phyloP scores from a whole-genome alignment of 2,888 invertebrate genomes.

The Parnassius orleans region DNA sequence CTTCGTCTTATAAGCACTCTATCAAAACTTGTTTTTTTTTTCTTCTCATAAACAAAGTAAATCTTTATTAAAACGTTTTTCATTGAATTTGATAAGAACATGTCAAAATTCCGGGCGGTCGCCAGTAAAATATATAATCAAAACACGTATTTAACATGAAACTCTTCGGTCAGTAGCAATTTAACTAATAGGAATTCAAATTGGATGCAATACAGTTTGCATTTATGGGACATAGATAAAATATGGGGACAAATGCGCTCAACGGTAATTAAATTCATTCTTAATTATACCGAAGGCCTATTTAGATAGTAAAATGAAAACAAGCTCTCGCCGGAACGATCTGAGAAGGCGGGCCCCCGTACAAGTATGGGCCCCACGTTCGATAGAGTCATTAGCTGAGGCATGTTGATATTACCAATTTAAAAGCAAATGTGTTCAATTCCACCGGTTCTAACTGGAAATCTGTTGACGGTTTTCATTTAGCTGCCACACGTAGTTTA shows the following conservation, averaged over 20 bases:
- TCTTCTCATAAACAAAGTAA: no score
- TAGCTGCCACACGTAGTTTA: constrained; percentile 23
- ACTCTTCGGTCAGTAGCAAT: constrained; percentile 8
- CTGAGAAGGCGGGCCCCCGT: constrained; percentile 25
- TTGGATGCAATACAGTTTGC: constrained; percentile 15
- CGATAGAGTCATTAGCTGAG: constrained; percentile 43
- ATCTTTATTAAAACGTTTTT: no score
- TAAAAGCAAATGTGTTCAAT: constrained; percentile 19
- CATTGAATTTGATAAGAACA: no score
- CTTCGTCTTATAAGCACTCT: no score
- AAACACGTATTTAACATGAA: constrained; percentile 12
- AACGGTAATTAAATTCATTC: constrained; percentile 21
- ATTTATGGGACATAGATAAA: constrained; percentile 15
- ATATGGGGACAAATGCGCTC: constrained; percentile 21
- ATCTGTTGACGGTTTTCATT: constrained; percentile 30
- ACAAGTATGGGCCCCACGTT: constrained; percentile 23
- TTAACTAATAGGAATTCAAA: constrained; percentile 20
- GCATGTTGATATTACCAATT: constrained; percentile 39
- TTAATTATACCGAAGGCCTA: constrained; percentile 18
- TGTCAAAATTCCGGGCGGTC: background rate
- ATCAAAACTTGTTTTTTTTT: no score
- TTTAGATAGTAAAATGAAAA: constrained; percentile 24
- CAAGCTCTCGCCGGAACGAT: constrained; percentile 8
- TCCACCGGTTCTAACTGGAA: constrained; percentile 9
- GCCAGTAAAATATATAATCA: constrained; percentile 2